Percentiles rank a stretch among this genome's conserved stretches.
These are phyloP conservation scores for Alloscopus bannaensis DNA, from an alignment of 2,888 invertebrate genomes.

Conservation along the genomic window DNA sequence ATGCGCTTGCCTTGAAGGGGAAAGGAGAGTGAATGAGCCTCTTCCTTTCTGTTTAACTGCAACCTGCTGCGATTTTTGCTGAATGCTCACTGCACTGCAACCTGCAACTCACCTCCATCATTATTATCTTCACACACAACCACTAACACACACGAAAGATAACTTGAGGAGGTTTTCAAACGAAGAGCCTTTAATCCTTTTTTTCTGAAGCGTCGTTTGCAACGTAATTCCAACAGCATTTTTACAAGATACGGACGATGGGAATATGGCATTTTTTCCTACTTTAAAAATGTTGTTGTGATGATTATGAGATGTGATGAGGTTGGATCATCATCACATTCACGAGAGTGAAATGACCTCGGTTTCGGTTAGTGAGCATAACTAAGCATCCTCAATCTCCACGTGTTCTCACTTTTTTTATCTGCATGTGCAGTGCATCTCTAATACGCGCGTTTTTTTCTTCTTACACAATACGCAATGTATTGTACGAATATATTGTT, in stretches of 20 bases:
- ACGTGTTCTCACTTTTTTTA: slow-evolving; percentile 1
- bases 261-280: neutral
- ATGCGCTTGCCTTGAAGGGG: too few relatives aligned
- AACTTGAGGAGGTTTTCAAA: too few relatives aligned
- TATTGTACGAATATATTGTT: too few relatives aligned
- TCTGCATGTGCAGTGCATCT: neutral
- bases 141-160: neutral
- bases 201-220: too few relatives aligned
- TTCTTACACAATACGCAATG: too few relatives aligned
- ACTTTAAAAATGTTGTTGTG: neutral
- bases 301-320: neutral
- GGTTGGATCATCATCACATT: neutral
- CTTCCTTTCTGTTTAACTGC: neutral
- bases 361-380: neutral
- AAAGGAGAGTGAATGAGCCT: neutral
- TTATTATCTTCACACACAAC: neutral
- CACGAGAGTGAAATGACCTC: neutral
- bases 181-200: too few relatives aligned
- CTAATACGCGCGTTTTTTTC: neutral
- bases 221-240: too few relatives aligned
- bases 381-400: neutral
- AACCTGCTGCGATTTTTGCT: neutral
- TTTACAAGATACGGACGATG: too few relatives aligned
- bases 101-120: neutral
- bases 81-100: neutral